phyloP scores from a whole-genome alignment of 2,113 vertebrate genomes.

The Lepus americanus region DNA sequence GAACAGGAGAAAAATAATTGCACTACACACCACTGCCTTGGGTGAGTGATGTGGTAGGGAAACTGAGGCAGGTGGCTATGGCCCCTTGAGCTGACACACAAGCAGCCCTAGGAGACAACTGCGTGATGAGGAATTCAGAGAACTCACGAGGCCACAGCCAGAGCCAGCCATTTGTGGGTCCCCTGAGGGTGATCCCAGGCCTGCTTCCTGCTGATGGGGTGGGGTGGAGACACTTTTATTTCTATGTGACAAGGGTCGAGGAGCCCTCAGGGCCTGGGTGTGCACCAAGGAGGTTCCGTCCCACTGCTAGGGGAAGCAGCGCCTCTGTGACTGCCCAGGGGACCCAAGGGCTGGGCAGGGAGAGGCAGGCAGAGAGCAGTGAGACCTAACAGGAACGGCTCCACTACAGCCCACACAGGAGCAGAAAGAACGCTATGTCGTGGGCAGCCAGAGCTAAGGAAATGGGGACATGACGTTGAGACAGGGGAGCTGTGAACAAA shows the following conservation, averaged over 20 bases:
- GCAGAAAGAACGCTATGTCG: neutral
- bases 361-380: neutral
- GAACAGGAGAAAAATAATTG: constrained; percentile 1
- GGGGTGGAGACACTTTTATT: neutral
- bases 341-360: neutral
- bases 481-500: neutral
- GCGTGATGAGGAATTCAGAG: neutral
- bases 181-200: neutral
- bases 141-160: neutral
- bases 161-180: neutral
- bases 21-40: neutral
- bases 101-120: neutral
- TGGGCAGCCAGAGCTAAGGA: constrained; percentile 27
- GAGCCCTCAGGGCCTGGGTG: neutral
- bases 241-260: neutral
- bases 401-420: neutral
- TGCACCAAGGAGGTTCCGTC: too few relatives aligned
- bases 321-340: neutral
- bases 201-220: neutral
- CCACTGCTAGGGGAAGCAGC: neutral
- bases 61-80: neutral
- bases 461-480: neutral
- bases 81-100: neutral
- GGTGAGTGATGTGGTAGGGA: neutral
- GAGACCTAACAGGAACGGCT: neutral